Evolutionary conservation across 2,888 invertebrate genomes (phyloP), one percentile per base, ranked within the genome.

Genomic region (Dolomedes plantarius): DNA sequence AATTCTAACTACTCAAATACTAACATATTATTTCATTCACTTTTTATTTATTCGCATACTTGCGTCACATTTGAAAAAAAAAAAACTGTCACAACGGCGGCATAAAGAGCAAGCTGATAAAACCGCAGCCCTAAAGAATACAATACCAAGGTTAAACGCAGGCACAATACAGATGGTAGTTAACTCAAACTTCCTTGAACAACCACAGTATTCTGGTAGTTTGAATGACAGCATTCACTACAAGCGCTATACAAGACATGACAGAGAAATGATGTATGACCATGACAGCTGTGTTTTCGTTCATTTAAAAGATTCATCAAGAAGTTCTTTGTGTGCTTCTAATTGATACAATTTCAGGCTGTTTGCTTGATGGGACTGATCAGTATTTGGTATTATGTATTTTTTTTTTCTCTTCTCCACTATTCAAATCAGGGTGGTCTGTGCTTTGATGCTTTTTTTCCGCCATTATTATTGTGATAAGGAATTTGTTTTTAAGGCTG

Each of bases 251-350:
- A 69, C 71, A 75, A 62, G 67, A 80, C 77, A 50, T 46, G 46
- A 13, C 67, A 56, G 79, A 16, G 1, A 46, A 75, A 82, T 82
- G 82, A 82, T 75, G 82, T 64, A 82, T 82, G 69, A 31, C 69
- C 50, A 19, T 82, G 82, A 82, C 82, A 82, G 82, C 82, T 82
- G 82, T 75, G 31, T 82, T 72, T 82, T 75, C 75, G 31, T 62
- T 75, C 82, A 62, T 68, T 75, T 82, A 69, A 69, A 75, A 82
- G 69, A 32, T 75, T 75, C 82, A 82, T 82, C 82, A 82, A 75
- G 64, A 16, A 39, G 75, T 46, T 41, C 74, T 82, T 82, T 82
- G 82, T 82, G 32, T 69, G 32, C 16, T 64, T 82, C 75, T 82
- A 76, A 76, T 82, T 82, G 82, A 82, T 82, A 82, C 69, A 64